phyloP scores from a whole-genome alignment of 2,113 vertebrate genomes.

The Boleophthalmus pectinirostris region DNA sequence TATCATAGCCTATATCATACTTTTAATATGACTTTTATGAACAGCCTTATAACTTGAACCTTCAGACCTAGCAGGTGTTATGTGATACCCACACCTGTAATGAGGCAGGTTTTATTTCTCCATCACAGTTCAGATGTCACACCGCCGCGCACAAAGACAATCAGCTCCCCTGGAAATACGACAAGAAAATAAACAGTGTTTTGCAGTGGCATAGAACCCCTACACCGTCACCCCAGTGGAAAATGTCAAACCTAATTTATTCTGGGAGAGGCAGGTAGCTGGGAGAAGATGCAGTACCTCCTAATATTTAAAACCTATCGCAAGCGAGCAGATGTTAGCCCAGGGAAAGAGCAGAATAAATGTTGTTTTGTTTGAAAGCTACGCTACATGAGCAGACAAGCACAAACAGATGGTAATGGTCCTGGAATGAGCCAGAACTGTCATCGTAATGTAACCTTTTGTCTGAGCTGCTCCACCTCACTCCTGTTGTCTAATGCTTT shows the following conservation, averaged over 20 bases:
- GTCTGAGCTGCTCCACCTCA: constrained; percentile 31
- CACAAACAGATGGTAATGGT: constrained; percentile 65
- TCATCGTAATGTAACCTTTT: constrained; percentile 48
- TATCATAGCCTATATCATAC: no score
- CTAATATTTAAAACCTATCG: constrained; percentile 74
- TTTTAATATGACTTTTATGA: no score
- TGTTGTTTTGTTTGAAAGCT: constrained; percentile 67
- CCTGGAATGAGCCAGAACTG: constrained; percentile 53
- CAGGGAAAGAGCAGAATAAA: constrained; percentile 58
- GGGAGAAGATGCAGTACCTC: constrained; percentile 52
- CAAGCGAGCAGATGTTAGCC: constrained; percentile 71
- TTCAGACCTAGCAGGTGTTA: not conserved
- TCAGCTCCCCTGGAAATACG: constrained; percentile 34
- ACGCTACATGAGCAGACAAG: constrained; percentile 54
- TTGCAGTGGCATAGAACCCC: constrained; percentile 28
- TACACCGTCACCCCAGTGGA: constrained; percentile 56
- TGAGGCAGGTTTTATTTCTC: constrained; percentile 3
- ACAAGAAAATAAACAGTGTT: constrained; percentile 42
- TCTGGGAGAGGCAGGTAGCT: constrained; percentile 64
- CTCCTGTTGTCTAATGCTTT: constrained; percentile 26
- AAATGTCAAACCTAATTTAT: constrained; percentile 77
- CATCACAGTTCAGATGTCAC: constrained; percentile 13
- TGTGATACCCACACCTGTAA: constrained; percentile 6
- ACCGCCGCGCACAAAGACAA: not conserved
- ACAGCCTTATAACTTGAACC: not conserved